Conservation (phyloP, 2,888 invertebrate genomes). For the Microctonus hyperodae region DNA sequence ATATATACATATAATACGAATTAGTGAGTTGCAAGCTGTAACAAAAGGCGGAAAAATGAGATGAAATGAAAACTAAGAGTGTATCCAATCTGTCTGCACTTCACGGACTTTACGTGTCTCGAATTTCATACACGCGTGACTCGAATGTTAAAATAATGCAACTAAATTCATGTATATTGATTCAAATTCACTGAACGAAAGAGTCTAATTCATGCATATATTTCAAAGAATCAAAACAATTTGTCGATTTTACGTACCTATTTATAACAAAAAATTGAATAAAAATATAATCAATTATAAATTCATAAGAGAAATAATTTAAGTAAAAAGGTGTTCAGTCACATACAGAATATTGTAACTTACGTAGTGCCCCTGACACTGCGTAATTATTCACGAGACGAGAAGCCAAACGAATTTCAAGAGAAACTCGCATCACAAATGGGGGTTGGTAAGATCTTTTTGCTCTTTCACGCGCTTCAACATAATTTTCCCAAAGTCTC, state of each 20-base stretch:
- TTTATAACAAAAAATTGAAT: neutral
- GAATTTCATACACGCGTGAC: slow-evolving; percentile 12
- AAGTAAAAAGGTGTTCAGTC: neutral
- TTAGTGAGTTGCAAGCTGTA: no score
- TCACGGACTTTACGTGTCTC: no score
- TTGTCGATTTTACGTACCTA: no score
- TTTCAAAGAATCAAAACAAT: no score
- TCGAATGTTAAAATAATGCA: slow-evolving; percentile 16
- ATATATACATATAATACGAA: no score
- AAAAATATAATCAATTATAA: neutral
- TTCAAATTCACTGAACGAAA: slow-evolving; percentile 23
- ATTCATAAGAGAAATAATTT: neutral
- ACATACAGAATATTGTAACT: slow-evolving; percentile 5
- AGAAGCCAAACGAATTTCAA: neutral
- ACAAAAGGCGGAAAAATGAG: neutral
- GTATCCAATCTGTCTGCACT: slow-evolving; percentile 19
- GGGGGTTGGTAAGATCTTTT: neutral
- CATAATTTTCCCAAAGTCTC: slow-evolving; percentile 29
- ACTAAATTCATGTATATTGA: neutral
- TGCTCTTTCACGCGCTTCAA: neutral
- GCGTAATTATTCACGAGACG: slow-evolving; percentile 17
- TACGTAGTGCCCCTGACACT: slow-evolving; percentile 5
- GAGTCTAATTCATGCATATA: slow-evolving; percentile 19
- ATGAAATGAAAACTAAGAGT: neutral
- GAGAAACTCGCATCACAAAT: neutral